Evolutionary conservation across 2,888 invertebrate species (phyloP), one percentile per base, ranked within the genome.

Genomic region (Morpho deidamia): DNA sequence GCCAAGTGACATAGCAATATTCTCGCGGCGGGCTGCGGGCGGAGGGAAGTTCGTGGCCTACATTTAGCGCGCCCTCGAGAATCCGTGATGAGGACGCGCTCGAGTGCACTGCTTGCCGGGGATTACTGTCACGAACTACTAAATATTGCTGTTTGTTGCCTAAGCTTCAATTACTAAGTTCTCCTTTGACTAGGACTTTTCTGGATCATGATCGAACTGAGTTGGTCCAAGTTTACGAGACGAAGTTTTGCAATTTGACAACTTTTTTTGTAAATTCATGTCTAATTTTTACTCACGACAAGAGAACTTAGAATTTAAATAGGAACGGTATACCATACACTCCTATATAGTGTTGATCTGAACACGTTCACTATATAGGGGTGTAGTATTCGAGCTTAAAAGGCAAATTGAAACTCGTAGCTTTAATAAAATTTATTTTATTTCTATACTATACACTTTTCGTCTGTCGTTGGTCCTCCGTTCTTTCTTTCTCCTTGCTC

Each of bases 1-100:
- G 82, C 79, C 83, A 79, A 85, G 85, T 87, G 89, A 88, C 89
- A 89, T 84, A 86, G 87, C 88, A 88, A 89, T 89, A 88, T 88
- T 86, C 85, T 72, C 66, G 66, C 63, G 63, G 76, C 73, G 74
- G 49, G 49, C 49, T 42, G 53, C 54, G 51, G 37, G 53, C 39
- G 71, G 74, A 70, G 67, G 74, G 74, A 84, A 84, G 83, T 87
- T 81, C 80, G 78, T 83, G 86, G 83, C 86, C 87, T 86, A 87
- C 82, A 87, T 87, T 88, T 82, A 83, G 79, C 80, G 81, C 70
- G 76, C 85, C 83, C 80, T 76, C 75, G 86, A 81, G 86, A 85
- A 84, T 87, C 82, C 74, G 71, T 81, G 83, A 87, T 83, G 85
- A 86, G 81, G 76, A 69, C 76, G 74, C 72, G 72, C 71, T 72